A percentile compares a stretch with the other conserved stretches of the same genome.
These are phyloP conservation scores for Mongoloraphidia duomilia DNA, from an alignment of 2,888 invertebrate species.

Conservation along the genomic window DNA sequence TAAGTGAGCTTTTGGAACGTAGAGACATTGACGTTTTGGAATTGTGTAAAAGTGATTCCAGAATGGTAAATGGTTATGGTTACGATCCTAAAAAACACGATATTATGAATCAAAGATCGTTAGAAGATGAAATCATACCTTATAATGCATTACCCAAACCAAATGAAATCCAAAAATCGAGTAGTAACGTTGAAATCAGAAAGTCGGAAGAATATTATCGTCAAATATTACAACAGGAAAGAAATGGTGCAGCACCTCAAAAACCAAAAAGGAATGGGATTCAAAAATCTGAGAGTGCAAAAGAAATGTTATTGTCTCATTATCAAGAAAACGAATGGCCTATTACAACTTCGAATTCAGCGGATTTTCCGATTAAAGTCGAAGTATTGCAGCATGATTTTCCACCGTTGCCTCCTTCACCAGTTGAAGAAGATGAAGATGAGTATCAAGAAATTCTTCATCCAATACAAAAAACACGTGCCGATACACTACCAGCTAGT, in stretches of 20 bases:
- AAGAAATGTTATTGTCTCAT: slow-evolving; percentile 48
- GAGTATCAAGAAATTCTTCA: slow-evolving; percentile 55
- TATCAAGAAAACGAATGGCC: slow-evolving; percentile 25
- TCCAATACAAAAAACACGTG: slow-evolving; percentile 34
- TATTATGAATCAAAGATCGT: background rate
- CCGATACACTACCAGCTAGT: slow-evolving; percentile 38
- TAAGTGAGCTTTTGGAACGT: slow-evolving; percentile 47
- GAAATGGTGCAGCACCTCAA: slow-evolving; percentile 31
- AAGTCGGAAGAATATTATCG: slow-evolving; percentile 30
- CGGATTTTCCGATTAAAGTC: slow-evolving; percentile 46
- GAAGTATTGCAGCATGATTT: slow-evolving; percentile 56
- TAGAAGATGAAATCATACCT: background rate
- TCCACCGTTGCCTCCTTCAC: slow-evolving; percentile 71
- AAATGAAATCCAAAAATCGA: slow-evolving; percentile 45
- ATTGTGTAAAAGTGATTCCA: background rate
- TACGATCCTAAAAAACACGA: background rate
- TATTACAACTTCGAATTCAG: slow-evolving; percentile 29
- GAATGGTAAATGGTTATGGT: background rate
- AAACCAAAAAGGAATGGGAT: slow-evolving; percentile 44
- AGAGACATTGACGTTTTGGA: slow-evolving; percentile 25
- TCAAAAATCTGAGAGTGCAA: slow-evolving; percentile 61
- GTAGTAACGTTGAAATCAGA: slow-evolving; percentile 44
- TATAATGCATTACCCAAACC: slow-evolving; percentile 26
- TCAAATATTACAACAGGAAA: slow-evolving; percentile 17
- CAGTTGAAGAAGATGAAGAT: slow-evolving; percentile 64